A percentile compares a stretch with the other conserved stretches of the same genome.
Evolutionary conservation across 2,797 vertebrate species (phyloP).

Genomic region (Alfaro cultratus): DNA sequence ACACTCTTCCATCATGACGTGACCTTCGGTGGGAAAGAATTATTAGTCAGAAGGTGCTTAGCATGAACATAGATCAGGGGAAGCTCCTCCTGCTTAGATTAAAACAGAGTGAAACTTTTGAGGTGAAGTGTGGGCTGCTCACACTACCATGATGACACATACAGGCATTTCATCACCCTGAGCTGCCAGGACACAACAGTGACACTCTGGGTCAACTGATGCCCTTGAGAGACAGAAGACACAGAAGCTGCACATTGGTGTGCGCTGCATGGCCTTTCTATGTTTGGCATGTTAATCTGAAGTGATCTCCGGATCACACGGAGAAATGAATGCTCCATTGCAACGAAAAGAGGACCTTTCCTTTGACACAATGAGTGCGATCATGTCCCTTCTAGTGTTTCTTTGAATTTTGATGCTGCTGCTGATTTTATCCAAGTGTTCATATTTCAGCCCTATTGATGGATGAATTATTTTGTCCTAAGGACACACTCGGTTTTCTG

Average conservation of each 20-base stretch:
- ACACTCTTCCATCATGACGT: slow-evolving; percentile 40
- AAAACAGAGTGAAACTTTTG: slow-evolving; percentile 28
- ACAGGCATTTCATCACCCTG: slow-evolving; percentile 55
- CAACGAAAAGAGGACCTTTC: slow-evolving; percentile 50
- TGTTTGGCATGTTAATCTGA: slow-evolving; percentile 52
- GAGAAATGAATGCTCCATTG: slow-evolving; percentile 27
- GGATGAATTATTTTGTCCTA: slow-evolving; percentile 9
- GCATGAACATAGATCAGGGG: slow-evolving; percentile 46
- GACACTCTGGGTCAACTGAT: slow-evolving; percentile 60
- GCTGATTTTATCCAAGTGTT: slow-evolving; percentile 40
- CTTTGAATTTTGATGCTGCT: slow-evolving; percentile 26
- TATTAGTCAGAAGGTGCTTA: slow-evolving; percentile 60
- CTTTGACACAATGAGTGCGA: slow-evolving; percentile 55
- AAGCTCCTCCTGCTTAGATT: slow-evolving; percentile 35
- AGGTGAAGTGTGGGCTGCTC: slow-evolving; percentile 8
- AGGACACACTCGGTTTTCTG: slow-evolving; percentile 8
- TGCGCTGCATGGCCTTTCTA: slow-evolving; percentile 17
- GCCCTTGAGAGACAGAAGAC: slow-evolving; percentile 64
- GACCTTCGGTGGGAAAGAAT: slow-evolving; percentile 66
- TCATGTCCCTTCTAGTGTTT: slow-evolving; percentile 31
- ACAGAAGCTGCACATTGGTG: slow-evolving; percentile 49
- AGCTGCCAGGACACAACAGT: slow-evolving; percentile 26
- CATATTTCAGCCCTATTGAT: slow-evolving; percentile 12
- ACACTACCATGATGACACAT: slow-evolving; percentile 49
- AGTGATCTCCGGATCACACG: slow-evolving; percentile 43